Evolutionary conservation across 2,113 vertebrate genomes (phyloP), one percentile per base, ranked within the genome.

Genomic region (Prunella fulvescens): DNA sequence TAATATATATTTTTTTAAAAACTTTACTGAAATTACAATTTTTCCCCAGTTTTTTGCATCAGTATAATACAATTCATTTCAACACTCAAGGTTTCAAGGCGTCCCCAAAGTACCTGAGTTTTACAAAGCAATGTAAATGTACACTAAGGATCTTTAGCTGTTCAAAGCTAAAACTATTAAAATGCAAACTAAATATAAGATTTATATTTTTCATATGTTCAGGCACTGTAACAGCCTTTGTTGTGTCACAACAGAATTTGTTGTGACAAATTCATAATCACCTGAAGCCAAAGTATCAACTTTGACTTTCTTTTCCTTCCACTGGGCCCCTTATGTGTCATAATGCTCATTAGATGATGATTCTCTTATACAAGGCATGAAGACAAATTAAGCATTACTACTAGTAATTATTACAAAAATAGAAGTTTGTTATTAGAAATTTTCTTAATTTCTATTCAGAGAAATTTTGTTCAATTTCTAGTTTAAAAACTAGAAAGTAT

Each of bases 301-400:
- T 19, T 4, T 42, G 19, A 29, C 10, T 65, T 77, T 37, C 12
- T 72, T 62, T 86, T 39, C 9, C 3, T 82, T 80, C 15, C 2
- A 25, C 13, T 69, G 6, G 4, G 1, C 9, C 4, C 9, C 1
- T 24, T 31, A 42, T 25, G 2, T 72, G 19, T 26, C 10, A 14
- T 79, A 62, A 45, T 10, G 4, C 4, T 80, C 4, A 64, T 29
- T 23, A 44, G 39, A 6, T 19, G 22, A 18, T 58, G 37, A 6
- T 45, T 74, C 3, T 42, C 29, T 48, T 60, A n/a, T 8, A 24
- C 2, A 69, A 69, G 12, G 4, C 26, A 86, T 3, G 4, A 82
- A 71, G 26, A 45, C 3, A 71, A 62, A 81, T 62, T 33, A 65
- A 12, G 16, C 45, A 58, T 15, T 64, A 11, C 4, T 40, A 48